Conservation (phyloP, 1,140 invertebrate genomes). For the Trachelipus rathkii region DNA sequence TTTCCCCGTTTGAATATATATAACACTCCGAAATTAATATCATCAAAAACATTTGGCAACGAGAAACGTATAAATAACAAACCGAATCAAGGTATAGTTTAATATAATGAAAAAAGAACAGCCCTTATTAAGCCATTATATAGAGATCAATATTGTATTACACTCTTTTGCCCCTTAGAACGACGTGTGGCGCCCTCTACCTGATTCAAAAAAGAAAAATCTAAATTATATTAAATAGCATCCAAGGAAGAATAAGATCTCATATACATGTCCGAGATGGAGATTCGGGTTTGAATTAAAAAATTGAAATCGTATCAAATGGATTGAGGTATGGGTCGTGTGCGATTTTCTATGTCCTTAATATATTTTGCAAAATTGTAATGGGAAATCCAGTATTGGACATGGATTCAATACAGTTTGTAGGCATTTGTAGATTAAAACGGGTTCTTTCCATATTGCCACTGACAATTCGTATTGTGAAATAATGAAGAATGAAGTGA, state of each 20-base stretch:
- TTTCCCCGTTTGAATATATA: neutral
- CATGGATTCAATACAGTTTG: too few relatives aligned
- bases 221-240: slow-evolving; percentile 1
- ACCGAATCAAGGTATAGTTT: neutral
- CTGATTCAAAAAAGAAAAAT: neutral
- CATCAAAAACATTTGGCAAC: neutral
- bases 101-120: neutral
- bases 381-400: too few relatives aligned
- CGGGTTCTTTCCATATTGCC: too few relatives aligned
- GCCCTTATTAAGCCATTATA: neutral
- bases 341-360: too few relatives aligned
- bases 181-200: neutral
- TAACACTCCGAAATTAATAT: neutral
- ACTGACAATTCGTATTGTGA: too few relatives aligned
- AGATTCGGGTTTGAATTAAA: neutral
- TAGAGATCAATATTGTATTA: slow-evolving; percentile 6
- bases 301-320: neutral
- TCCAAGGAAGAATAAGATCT: neutral
- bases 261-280: slow-evolving; percentile 1
- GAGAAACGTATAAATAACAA: neutral
- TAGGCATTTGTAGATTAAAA: too few relatives aligned
- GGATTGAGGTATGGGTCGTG: neutral
- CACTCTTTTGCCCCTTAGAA: neutral
- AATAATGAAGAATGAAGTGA: too few relatives aligned
- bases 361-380: too few relatives aligned